Conservation (phyloP, 2,888 invertebrate genomes). For the Apamea monoglypha region DNA sequence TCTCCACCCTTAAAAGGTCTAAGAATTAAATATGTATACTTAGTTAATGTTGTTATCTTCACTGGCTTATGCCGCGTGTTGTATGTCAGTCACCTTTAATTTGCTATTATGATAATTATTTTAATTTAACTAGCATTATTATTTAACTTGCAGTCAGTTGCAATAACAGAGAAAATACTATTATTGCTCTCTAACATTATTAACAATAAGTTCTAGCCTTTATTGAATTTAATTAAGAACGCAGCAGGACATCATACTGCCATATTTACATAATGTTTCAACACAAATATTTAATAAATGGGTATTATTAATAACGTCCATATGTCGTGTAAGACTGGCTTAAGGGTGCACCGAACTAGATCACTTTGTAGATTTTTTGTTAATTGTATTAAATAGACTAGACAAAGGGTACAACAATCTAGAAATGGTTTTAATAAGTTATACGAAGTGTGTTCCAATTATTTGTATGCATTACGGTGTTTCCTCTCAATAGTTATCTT, state of each 20-base stretch:
- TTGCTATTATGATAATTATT: neutral
- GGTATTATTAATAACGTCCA: constrained; percentile 41
- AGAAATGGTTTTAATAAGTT: too few species aligned
- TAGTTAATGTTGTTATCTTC: neutral
- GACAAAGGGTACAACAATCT: neutral
- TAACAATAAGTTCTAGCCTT: constrained; percentile 15
- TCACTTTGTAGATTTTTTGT: neutral
- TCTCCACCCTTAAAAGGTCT: neutral
- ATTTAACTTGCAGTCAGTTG: neutral
- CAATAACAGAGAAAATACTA: constrained; percentile 9
- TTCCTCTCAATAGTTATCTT: neutral
- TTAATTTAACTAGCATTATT: neutral
- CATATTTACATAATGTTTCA: constrained; percentile 38
- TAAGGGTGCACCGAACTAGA: constrained; percentile 12
- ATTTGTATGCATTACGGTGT: neutral
- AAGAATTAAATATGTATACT: neutral
- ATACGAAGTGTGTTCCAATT: neutral
- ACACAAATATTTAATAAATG: constrained; percentile 23
- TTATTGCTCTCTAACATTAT: neutral
- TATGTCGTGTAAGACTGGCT: constrained; percentile 23
- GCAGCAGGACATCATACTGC: constrained; percentile 33
- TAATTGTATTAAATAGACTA: neutral
- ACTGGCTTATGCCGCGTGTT: neutral
- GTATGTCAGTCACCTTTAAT: neutral
- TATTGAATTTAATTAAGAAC: constrained; percentile 55